Base-by-base conservation (phyloP, 2,113 vertebrate genomes). In the Notothenia coriiceps region DNA sequence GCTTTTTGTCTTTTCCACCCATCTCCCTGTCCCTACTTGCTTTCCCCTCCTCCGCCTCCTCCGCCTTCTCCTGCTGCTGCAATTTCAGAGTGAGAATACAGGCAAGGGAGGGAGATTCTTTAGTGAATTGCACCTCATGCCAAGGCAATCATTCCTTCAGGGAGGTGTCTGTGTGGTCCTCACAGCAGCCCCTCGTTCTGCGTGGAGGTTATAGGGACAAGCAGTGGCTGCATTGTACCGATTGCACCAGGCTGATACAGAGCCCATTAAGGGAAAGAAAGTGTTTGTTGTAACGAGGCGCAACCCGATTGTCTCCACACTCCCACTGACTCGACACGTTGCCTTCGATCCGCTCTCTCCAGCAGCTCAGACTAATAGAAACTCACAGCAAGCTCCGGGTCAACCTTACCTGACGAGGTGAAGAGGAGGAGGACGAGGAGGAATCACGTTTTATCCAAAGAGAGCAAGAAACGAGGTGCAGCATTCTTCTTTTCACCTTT, bases 101-200 rank as follows among this genome's bases (percentile, higher is more conserved):
- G 18, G 13, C 29, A 47, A 50, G 8, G 6, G 57, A 49, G 56
- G 43, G 80, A 77, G 61, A 67, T 78, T 69, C 69, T 85, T 68
- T 83, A 84, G 68, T 67, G 87, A 88, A 93, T 87, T 88, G 79
- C 82, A 71, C 79, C 84, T 86, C 87, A 75, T 88, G 86, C 80
- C 80, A 87, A 84, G 77, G 51, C 80, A 84, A 84, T 86, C 74
- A 56, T 69, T 85, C 67, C 80, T 49, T 57, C 72, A 22, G 74
- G 15, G 44, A 59, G 52, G 25, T 2, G 25, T 67, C 22, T 72
- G 74, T 87, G 83, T 78, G 88, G 80, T 74, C 76, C 75, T 87
- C 54, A 22, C 77, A 61, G 78, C 70, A 22, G 72, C 14, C 63
- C 56, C 40, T 70, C 70, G 74, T 14, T 81, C 73, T 70, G 78